These are phyloP conservation scores for Malthinus flaveolus DNA, from an alignment of 2,888 invertebrate genomes.

Conservation along the genomic window DNA sequence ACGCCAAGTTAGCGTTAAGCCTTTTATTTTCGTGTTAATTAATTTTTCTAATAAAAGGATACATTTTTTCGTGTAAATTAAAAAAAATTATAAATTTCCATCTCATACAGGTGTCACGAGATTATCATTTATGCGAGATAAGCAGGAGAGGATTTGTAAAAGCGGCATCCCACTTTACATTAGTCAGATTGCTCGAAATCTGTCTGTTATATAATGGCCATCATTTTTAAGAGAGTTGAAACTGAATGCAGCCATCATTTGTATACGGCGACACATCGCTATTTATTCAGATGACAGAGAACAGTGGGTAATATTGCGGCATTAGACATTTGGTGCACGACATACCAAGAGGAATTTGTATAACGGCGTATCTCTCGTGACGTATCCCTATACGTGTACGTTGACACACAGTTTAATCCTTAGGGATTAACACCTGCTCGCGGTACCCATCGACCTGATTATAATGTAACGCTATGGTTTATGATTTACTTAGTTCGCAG, in stretches of 20 bases:
- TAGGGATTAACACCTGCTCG: constrained; percentile 49
- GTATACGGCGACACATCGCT: constrained; percentile 50
- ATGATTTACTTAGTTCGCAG: constrained; percentile 31
- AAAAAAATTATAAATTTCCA: no score
- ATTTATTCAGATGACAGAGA: constrained; percentile 49
- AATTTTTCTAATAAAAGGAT: no score
- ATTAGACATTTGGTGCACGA: constrained; percentile 17
- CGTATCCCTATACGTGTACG: constrained; percentile 37
- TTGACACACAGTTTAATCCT: constrained; percentile 42
- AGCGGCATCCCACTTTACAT: constrained; percentile 43
- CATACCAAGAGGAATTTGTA: constrained; percentile 25
- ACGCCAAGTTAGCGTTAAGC: no score
- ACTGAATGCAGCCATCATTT: constrained; percentile 49
- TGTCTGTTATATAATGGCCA: constrained; percentile 52
- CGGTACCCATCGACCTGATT: constrained; percentile 48
- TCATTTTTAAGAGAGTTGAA: constrained; percentile 54
- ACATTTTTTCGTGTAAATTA: no score
- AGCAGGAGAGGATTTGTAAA: constrained; percentile 11
- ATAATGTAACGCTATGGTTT: constrained; percentile 43
- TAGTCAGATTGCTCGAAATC: constrained; percentile 54
- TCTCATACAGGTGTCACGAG: neutral
- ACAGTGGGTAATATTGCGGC: constrained; percentile 36
- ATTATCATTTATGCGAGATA: neutral
- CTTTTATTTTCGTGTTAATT: no score
- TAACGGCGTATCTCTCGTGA: constrained; percentile 35